phyloP scores from a whole-genome alignment of 1,140 invertebrate species.

The Brachionus paranguensis region DNA sequence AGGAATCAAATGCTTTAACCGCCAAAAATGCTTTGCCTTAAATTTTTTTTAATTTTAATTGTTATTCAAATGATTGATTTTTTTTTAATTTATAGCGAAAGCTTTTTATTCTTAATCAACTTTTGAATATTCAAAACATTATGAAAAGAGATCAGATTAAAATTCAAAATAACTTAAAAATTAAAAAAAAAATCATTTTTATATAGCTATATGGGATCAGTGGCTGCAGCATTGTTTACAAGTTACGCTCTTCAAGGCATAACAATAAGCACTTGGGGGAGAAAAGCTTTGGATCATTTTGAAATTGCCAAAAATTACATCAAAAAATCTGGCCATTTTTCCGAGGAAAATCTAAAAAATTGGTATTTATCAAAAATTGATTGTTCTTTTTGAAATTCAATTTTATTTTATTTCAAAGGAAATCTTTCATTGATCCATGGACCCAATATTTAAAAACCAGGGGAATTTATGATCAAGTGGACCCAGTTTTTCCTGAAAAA shows the following conservation, averaged over 20 bases:
- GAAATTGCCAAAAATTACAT: constrained; percentile 4
- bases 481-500: constrained; percentile 46
- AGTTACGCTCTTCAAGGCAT: constrained; percentile 48
- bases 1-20: no score
- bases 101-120: no score
- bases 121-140: no score
- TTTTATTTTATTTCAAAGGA: constrained; percentile 41
- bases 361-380: constrained; percentile 43
- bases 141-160: no score
- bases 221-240: constrained; percentile 51
- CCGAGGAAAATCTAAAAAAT: constrained; percentile 43
- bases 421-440: constrained; percentile 49
- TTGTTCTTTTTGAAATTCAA: not conserved
- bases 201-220: constrained; percentile 44
- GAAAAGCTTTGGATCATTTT: not conserved
- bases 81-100: no score
- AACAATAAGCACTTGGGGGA: not conserved
- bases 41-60: no score
- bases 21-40: no score
- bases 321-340: not conserved
- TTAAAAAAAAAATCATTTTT: not conserved
- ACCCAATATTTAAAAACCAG: constrained; percentile 46
- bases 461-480: constrained; percentile 42
- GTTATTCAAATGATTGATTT: no score
- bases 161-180: not conserved